Conservation (phyloP, 2,113 vertebrate species). For the Pluvialis apricaria region DNA sequence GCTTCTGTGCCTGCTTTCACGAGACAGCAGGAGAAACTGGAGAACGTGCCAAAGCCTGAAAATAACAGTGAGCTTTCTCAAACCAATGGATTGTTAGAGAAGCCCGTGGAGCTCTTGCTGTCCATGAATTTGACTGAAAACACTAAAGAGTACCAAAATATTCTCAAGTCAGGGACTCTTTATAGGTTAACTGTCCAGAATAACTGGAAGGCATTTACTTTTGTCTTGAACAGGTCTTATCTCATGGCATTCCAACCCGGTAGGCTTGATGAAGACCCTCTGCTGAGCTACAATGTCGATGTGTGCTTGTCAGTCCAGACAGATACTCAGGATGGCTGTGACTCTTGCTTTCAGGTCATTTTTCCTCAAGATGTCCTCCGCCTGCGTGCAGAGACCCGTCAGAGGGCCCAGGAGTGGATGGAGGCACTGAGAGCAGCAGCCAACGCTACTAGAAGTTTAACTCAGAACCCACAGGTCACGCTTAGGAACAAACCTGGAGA, state of each 20-base stretch:
- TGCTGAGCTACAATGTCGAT: conserved; percentile 81
- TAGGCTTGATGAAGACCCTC: conserved; percentile 83
- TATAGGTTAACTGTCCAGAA: conserved; percentile 86
- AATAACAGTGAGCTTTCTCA: conserved; percentile 45
- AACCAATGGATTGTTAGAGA: conserved; percentile 58
- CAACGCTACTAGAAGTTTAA: conserved; percentile 68
- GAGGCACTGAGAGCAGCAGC: conserved; percentile 81
- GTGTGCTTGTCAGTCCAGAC: conserved; percentile 84
- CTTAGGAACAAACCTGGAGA: conserved; percentile 80
- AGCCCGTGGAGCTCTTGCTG: conserved; percentile 76
- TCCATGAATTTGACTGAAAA: conserved; percentile 66
- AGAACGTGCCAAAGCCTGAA: conserved; percentile 49
- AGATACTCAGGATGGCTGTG: conserved; percentile 76
- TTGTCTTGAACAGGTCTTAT: conserved; percentile 83
- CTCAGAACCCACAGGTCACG: conserved; percentile 75
- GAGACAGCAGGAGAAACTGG: conserved; percentile 58
- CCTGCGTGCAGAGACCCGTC: conserved; percentile 83
- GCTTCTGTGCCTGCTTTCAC: conserved; percentile 66
- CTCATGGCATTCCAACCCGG: conserved; percentile 88
- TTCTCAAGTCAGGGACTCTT: conserved; percentile 88
- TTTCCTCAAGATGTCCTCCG: conserved; percentile 87
- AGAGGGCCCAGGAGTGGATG: conserved; percentile 89
- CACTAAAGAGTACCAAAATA: conserved; percentile 75
- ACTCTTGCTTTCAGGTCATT: conserved; percentile 86
- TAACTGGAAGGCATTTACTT: conserved; percentile 92